Base-by-base conservation (phyloP, 1,140 invertebrate genomes). In the Bombus terrestris region DNA sequence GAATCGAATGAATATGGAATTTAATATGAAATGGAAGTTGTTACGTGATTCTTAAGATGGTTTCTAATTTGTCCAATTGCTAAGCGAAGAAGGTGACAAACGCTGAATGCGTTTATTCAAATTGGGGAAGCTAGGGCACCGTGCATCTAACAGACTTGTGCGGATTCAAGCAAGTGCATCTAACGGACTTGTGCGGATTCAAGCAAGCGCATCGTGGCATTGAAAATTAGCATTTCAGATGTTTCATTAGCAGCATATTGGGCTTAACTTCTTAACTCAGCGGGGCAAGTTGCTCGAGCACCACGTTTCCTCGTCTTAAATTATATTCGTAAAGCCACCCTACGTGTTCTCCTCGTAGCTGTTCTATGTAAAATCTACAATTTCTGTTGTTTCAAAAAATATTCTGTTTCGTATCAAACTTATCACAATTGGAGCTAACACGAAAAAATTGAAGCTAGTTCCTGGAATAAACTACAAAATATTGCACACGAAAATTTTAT, bases 211-310 rank as follows among this genome's bases (percentile, higher is more conserved):
- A 25, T 53, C 12, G 39, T 37, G 76, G 37, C 76, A 80, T 72
- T 64, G 83, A 62, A 80, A 62, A 85, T 85, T 85, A 85, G 76
- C 83, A 84, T 84, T 84, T 71, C 57, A 80, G 78, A 80, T 85
- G 83, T 85, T 85, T 80, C 83, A 72, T 85, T 85, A 80, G 77
- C 83, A 37, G 68, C 39, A 22, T 79, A 80, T 85, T 72, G 69
- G 78, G 83, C 76, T 72, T 71, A 71, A 85, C 68, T 80, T 80
- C 75, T 69, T 80, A 80, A 80, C 53, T 59, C 53, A 41, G 12
- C 75, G 13, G 22, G 35, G 18, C 39, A 62, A 72, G 47, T 64
- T 71, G 13, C 47, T 68, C 4, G 59, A 69, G 68, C 57, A 28
- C 8, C 15, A 2, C 37, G 73, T 9, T 25, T 53, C 47, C 47